A percentile compares a stretch with the other conserved stretches of the same genome.
These are phyloP conservation scores for Setipinna tenuifilis DNA, from an alignment of 2,797 vertebrate genomes.

Conservation along the genomic window DNA sequence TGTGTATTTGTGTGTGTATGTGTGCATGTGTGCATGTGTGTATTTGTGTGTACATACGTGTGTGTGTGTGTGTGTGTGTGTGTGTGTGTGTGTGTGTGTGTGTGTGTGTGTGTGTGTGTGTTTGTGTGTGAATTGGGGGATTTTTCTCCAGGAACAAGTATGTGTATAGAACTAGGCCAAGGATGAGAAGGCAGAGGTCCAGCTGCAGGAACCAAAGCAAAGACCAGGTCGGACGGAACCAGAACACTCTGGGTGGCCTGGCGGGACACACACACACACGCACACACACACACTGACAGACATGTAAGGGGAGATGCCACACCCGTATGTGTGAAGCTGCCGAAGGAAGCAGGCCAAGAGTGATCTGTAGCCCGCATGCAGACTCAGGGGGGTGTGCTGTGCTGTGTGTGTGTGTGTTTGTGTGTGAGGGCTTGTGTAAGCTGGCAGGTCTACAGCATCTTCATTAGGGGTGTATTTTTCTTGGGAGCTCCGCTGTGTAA, in stretches of 20 bases:
- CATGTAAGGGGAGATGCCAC: neutral
- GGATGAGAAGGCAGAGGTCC: neutral
- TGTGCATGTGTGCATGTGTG: no score
- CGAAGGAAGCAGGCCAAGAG: neutral
- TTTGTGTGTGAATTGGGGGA: neutral
- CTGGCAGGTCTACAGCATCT: constrained; percentile 4
- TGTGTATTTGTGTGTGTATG: no score
- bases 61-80: no score
- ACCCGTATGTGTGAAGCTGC: neutral
- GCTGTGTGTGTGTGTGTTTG: neutral
- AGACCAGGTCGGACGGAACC: neutral
- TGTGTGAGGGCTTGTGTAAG: neutral
- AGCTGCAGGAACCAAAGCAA: neutral
- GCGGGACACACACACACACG: neutral
- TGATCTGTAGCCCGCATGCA: neutral
- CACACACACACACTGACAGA: neutral
- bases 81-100: no score
- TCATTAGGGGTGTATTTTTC: constrained; percentile 19
- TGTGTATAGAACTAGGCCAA: constrained; percentile 9
- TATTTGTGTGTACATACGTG: no score
- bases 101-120: no score
- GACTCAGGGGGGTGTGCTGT: no score
- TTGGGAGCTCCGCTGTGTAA: constrained; percentile 5
- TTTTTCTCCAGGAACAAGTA: constrained; percentile 4
- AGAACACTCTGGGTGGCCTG: constrained; percentile 9